Conservation (phyloP, 2,113 vertebrate species). For the Acanthisitta chloris region DNA sequence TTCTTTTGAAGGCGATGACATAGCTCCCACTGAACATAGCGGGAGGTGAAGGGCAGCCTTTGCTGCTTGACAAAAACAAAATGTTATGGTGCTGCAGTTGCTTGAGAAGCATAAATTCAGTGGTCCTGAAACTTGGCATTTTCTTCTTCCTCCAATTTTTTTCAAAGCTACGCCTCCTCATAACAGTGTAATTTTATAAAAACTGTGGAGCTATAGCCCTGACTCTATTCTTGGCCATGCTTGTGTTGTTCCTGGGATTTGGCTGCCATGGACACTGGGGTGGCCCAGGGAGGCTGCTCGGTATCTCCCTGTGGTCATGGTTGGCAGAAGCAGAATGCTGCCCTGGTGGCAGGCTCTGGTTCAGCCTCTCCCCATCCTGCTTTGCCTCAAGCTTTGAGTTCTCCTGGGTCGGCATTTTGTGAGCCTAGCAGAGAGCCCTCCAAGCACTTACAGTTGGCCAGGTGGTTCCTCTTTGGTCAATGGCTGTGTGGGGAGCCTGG, state of each 20-base stretch:
- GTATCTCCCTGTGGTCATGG: fast-evolving
- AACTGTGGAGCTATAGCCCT: background rate
- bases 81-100: background rate
- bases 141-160: background rate
- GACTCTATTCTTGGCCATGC: background rate
- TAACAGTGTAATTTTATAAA: background rate
- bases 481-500: background rate
- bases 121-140: background rate
- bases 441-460: fast-evolving
- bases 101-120: background rate
- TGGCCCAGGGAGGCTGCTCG: fast-evolving
- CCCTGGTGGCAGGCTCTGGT: background rate
- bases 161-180: background rate
- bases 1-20: slow-evolving; percentile 47
- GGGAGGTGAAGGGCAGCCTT: background rate
- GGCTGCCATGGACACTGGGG: fast-evolving
- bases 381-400: background rate
- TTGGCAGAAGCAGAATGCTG: fast-evolving
- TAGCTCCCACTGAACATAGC: background rate
- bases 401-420: background rate
- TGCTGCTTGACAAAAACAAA: slow-evolving; percentile 42
- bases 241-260: fast-evolving
- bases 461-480: fast-evolving
- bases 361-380: background rate
- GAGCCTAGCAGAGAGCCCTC: fast-evolving